Evolutionary conservation across 2,888 invertebrate genomes (phyloP).

Genomic region (Dusona sp.): DNA sequence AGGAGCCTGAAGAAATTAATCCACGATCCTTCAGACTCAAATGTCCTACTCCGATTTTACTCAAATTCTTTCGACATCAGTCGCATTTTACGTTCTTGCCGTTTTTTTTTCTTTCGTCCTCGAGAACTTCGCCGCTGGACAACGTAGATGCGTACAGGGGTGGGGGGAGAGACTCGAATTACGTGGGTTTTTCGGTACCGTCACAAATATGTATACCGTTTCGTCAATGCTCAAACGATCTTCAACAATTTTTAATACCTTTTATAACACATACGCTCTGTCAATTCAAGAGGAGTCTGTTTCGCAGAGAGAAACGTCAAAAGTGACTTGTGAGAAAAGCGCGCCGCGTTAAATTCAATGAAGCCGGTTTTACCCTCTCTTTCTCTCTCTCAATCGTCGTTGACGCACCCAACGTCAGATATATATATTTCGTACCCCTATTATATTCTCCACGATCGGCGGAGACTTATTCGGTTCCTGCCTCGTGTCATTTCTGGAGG

Average conservation of each 20-base stretch:
- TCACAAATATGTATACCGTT: neutral
- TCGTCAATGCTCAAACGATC: neutral
- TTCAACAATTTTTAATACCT: neutral
- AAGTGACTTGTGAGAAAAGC: slow-evolving; percentile 72
- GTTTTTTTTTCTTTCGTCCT: slow-evolving; percentile 2
- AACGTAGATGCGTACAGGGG: neutral
- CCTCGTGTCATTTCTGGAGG: slow-evolving; percentile 28
- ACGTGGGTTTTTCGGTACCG: slow-evolving; percentile 10
- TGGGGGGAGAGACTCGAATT: neutral
- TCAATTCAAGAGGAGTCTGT: slow-evolving; percentile 54
- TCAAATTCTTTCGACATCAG: neutral
- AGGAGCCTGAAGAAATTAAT: neutral
- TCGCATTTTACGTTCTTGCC: neutral
- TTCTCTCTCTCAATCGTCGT: slow-evolving; percentile 54
- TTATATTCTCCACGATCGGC: slow-evolving; percentile 2
- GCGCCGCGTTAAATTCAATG: slow-evolving; percentile 53
- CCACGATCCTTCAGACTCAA: neutral
- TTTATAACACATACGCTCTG: slow-evolving; percentile 35
- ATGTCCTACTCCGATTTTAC: neutral
- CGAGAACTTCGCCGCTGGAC: slow-evolving; percentile 14
- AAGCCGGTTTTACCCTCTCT: slow-evolving; percentile 60
- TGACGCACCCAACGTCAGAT: slow-evolving; percentile 48
- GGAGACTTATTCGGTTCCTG: neutral
- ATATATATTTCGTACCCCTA: slow-evolving; percentile 25
- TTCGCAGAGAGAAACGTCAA: slow-evolving; percentile 77